A percentile compares a stretch with the other conserved stretches of the same genome.
phyloP scores from a whole-genome alignment of 2,113 vertebrate species.

The Lagenorhynchus albirostris region DNA sequence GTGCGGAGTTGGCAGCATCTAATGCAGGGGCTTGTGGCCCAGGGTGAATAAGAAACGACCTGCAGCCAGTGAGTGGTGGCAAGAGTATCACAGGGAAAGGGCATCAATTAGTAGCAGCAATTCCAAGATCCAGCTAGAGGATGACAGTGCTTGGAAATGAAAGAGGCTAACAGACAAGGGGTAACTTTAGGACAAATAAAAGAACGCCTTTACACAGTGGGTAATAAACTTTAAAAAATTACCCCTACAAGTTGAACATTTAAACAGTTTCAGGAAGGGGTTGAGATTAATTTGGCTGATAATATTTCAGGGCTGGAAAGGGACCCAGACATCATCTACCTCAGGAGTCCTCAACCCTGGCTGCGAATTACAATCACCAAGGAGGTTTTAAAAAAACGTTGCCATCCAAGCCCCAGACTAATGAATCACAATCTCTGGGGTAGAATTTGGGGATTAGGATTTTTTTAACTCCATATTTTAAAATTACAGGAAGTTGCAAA shows the following conservation, averaged over 20 bases:
- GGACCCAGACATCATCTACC: neutral
- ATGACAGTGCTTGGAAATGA: neutral
- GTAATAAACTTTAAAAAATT: neutral
- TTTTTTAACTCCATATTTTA: neutral
- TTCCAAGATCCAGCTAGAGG: neutral
- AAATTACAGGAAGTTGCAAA: neutral
- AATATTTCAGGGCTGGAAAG: conserved; percentile 8
- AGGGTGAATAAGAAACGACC: neutral
- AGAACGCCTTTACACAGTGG: neutral
- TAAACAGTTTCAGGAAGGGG: neutral
- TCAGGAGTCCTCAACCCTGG: neutral
- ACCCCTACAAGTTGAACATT: neutral
- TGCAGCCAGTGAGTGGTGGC: neutral
- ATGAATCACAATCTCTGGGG: neutral
- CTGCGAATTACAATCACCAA: neutral
- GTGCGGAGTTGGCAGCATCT: neutral
- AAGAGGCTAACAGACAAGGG: neutral
- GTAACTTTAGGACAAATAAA: neutral
- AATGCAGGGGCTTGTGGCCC: neutral
- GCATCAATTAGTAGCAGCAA: neutral
- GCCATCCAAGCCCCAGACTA: neutral
- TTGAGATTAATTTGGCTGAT: conserved; percentile 38
- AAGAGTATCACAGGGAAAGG: neutral
- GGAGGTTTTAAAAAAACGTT: neutral
- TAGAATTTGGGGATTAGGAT: neutral